Evolutionary conservation across 2,797 vertebrate species (phyloP), one percentile per base, ranked within the genome.

Genomic region (Bufotes viridis): DNA sequence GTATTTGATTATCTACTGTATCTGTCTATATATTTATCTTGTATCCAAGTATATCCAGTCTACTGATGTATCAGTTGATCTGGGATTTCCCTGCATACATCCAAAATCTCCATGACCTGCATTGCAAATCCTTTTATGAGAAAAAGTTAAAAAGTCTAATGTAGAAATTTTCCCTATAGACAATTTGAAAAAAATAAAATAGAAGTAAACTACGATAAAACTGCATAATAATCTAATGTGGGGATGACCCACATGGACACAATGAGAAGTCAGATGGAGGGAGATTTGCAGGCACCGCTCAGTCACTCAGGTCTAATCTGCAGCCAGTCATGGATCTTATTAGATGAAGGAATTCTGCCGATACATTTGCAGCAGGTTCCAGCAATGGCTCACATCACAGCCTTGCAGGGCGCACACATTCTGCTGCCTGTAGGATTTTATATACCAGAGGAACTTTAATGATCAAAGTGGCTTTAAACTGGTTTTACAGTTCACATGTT

Each of bases 401-500:
- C 22, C 60, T 86, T 53, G 74, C 7, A 84, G n/a, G 57, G 17
- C 57, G 60, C 60, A 14, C 65, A 24, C 65, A 82, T 63, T 76
- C 29, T 81, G 29, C 34, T 26, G 61, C 49, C 82, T 76, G 49
- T 76, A 78, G 24, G 51, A 60, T 83, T 83, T 78, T 87, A 83
- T 83, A 67, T 83, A 57, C 26, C 81, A 83, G 81, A 75, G 58
- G 15, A 82, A 80, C 75, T 65, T n/a, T 75, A 74, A 81, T 69
- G 78, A 81, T 88, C 81, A 88, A 81, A 85, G 87, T 74, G 13
- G 58, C 26, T 85, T 63, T 80, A 53, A 85, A 72, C 58, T 63
- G 74, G 26, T 85, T 88, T 88, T 88, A 72, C 75, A 85, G 76
- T 49, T 88, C 81, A 80, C 87, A 88, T 88, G 78, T 84, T 88